Base-by-base conservation (phyloP, 2,797 vertebrate genomes). In the Urocyon cinereoargenteus region DNA sequence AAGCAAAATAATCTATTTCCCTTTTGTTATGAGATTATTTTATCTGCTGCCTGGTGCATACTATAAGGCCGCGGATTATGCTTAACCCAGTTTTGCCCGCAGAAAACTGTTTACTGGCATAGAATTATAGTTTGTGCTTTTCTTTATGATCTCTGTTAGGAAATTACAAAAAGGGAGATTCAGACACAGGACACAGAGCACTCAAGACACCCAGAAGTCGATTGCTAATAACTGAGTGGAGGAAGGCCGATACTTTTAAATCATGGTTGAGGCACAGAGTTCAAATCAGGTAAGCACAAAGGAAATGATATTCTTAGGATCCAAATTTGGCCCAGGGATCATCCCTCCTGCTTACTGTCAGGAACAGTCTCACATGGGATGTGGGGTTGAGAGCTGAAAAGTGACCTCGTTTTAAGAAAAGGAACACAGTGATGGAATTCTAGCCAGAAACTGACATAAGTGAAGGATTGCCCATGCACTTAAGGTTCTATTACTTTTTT, bases 391-490 rank as follows among this genome's bases (percentile, higher is more conserved):
- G n/a, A 68, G 40, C 18, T 45, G 51, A 24, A 79, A 59, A 34
- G 14, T 68, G 16, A 75, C 36, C 5, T 31, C 18, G 36, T 34
- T 36, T 55, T 66, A 40, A 86, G 34, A 62, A 59, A 6, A 78
- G 8, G 21, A 72, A 26, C 1, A 28, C 11, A 66, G 16, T 3
- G 8, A n/a, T 0, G 14, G n/a, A 15, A 87, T 61, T 70, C n/a
- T 70, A 59, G 19, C 26, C 5, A 40, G 36, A 49, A 11, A 8
- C 0, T 18, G 31, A 26, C 15, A 11, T 49, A 73, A 31, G 28
- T 73, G 28, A 49, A 86, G 22, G 64, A 40, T 34, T 7, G 31
- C 11, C 18, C 11, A 11, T 2, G 3, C 0, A 8, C 21, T 26
- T 68, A 22, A 36, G 22, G 21, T 55, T 19, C 62, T 55, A 19